Evolutionary conservation across 2,888 invertebrate genomes (phyloP), one percentile per base, ranked within the genome.

Genomic region (Pediacus dermestoides): DNA sequence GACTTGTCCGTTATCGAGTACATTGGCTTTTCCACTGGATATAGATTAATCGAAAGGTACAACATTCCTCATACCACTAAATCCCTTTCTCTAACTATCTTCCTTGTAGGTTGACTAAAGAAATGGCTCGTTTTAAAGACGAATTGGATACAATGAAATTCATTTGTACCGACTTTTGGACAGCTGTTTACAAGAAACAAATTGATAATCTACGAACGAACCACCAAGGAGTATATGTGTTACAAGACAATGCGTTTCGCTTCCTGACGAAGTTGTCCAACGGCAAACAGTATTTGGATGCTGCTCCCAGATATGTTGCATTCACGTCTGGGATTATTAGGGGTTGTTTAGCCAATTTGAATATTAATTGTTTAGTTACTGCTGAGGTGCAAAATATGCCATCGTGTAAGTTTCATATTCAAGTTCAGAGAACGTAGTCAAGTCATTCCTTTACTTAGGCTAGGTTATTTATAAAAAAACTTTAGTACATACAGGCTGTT

Each of bases 161-260:
- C 58, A 89, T 99, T 36, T 99, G 99, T 66, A 99, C 97, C 37
- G 99, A 99, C 64, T 95, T 97, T 64, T 99, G 99, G 99, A 86
- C 88, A n/a, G 83, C 89, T 22, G 81, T 97, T 18, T 97, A 94
- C 67, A 95, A 94, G 60, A 99, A 97, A 67, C 97, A 96, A 73
- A 93, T 99, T 37, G 97, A 99, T 65, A 97, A 97, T 68, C 74
- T 99, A 33, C 73, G 93, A 50, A 99, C 99, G 13, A 99, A 99
- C 70, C 96, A 99, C 68, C 88, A 96, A 72, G 97, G 97, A 6
- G 91, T 96, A 34, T 99, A 97, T 73, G 96, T 99, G 6, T 74
- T 99, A 11, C 94, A 96, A 70, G 97, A 99, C 66, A 95, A 94
- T 72, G 81, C 85, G 38, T 97, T 99, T 68, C 77, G 91, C 39